phyloP scores from a whole-genome alignment of 2,888 invertebrate species.

The Eilema griseolum region DNA sequence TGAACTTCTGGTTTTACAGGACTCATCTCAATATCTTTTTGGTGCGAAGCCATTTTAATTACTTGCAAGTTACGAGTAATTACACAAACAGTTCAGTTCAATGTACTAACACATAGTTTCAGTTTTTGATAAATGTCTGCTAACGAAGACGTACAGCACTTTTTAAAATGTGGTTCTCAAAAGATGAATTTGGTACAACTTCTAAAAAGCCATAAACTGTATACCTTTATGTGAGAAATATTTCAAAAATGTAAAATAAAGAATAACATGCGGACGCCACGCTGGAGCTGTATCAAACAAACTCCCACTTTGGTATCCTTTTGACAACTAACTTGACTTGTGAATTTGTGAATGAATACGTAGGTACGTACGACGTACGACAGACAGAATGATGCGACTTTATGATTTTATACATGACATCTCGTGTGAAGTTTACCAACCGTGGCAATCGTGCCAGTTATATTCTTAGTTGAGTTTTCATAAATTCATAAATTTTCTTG shows the following conservation, averaged over 20 bases:
- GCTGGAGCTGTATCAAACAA: slow-evolving; percentile 26
- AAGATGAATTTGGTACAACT: slow-evolving; percentile 2
- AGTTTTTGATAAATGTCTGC: slow-evolving; percentile 13
- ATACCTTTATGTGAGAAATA: slow-evolving; percentile 39
- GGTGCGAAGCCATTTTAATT: slow-evolving; percentile 68
- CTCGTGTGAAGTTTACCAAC: neutral
- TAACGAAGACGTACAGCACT: slow-evolving; percentile 9
- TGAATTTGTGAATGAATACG: neutral
- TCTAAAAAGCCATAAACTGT: slow-evolving; percentile 6
- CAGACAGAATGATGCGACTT: neutral
- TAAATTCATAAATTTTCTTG: neutral
- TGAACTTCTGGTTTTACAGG: slow-evolving; percentile 68
- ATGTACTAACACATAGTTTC: slow-evolving; percentile 37
- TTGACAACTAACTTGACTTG: slow-evolving; percentile 34
- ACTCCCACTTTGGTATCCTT: slow-evolving; percentile 24
- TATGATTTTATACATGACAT: neutral
- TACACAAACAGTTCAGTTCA: slow-evolving; percentile 5
- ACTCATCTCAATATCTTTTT: slow-evolving; percentile 80
- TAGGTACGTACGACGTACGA: no score
- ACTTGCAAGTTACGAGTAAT: slow-evolving; percentile 8
- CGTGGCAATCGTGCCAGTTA: neutral
- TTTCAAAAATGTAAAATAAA: slow-evolving; percentile 13
- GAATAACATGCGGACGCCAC: slow-evolving; percentile 29
- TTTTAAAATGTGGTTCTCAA: slow-evolving; percentile 3
- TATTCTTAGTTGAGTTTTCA: neutral